Conservation (phyloP, 2,113 vertebrate genomes). For the Phoxinus phoxinus region DNA sequence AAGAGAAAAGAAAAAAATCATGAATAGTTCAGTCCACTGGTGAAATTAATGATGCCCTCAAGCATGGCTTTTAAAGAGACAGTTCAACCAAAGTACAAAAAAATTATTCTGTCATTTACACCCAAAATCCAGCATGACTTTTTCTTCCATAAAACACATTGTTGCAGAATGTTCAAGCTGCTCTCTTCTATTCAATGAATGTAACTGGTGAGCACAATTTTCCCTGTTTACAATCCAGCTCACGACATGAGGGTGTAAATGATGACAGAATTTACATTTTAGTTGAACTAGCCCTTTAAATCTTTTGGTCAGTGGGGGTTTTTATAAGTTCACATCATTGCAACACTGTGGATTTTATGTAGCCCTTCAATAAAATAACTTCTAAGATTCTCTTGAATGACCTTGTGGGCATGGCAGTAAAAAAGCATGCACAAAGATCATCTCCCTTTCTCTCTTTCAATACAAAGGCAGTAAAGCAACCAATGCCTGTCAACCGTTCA, state of each 20-base stretch:
- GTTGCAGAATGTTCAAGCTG: neutral
- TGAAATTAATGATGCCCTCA: neutral
- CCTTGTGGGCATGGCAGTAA: slow-evolving; percentile 29
- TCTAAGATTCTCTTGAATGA: neutral
- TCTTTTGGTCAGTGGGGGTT: neutral
- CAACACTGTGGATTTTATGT: slow-evolving; percentile 14
- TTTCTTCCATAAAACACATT: neutral
- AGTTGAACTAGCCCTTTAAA: neutral
- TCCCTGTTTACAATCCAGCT: neutral
- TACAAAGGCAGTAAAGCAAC: slow-evolving; percentile 20
- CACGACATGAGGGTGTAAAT: neutral
- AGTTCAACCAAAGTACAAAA: neutral
- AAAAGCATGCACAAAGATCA: slow-evolving; percentile 40
- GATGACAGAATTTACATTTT: neutral
- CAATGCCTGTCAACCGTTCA: slow-evolving; percentile 5
- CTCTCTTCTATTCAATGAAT: neutral
- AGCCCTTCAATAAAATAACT: slow-evolving; percentile 41
- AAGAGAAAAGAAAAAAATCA: neutral
- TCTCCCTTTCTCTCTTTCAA: neutral
- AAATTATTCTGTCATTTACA: neutral
- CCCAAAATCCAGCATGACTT: neutral
- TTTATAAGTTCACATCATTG: neutral
- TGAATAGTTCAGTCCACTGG: neutral
- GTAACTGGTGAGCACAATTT: neutral
- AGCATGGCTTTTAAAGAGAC: neutral